phyloP scores from a whole-genome alignment of 2,888 invertebrate species.

The Phytoseiulus persimilis region DNA sequence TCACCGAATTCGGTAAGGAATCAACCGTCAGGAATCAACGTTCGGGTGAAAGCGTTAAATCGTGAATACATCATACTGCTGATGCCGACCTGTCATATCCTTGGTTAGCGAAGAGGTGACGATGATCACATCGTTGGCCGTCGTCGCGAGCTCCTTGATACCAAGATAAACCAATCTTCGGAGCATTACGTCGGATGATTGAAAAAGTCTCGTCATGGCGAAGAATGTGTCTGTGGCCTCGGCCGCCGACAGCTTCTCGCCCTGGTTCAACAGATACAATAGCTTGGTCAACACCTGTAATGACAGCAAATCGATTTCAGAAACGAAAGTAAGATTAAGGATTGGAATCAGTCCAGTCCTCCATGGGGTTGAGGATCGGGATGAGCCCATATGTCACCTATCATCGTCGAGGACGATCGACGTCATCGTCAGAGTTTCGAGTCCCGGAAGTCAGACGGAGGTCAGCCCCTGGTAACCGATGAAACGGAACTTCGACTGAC shows the following conservation, averaged over 20 bases:
- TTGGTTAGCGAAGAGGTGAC: slow-evolving; percentile 94
- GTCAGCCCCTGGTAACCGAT: too few relatives aligned
- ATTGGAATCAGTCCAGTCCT: too few relatives aligned
- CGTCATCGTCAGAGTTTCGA: too few relatives aligned
- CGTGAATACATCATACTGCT: too few relatives aligned
- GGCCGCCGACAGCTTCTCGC: slow-evolving; percentile 77
- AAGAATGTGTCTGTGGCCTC: slow-evolving; percentile 99
- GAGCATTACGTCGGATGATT: slow-evolving; percentile 85
- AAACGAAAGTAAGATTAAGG: too few relatives aligned
- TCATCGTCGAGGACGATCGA: too few relatives aligned
- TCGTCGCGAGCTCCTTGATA: slow-evolving; percentile 73
- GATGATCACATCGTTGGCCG: slow-evolving; percentile 98
- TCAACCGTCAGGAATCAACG: too few relatives aligned
- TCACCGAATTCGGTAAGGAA: not conserved
- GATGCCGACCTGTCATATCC: slow-evolving; percentile 76
- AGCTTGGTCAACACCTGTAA: slow-evolving; percentile 77
- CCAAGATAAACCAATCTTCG: slow-evolving; percentile 92
- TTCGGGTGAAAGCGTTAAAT: too few relatives aligned
- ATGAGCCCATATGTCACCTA: too few relatives aligned
- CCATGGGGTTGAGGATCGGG: too few relatives aligned
- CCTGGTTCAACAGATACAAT: slow-evolving; percentile 88
- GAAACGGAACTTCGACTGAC: too few relatives aligned
- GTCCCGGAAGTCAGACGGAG: too few relatives aligned
- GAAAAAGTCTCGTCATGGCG: slow-evolving; percentile 97
- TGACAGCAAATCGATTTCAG: not conserved